Conservation (phyloP, 2,797 vertebrate genomes). For the Chelmon rostratus region DNA sequence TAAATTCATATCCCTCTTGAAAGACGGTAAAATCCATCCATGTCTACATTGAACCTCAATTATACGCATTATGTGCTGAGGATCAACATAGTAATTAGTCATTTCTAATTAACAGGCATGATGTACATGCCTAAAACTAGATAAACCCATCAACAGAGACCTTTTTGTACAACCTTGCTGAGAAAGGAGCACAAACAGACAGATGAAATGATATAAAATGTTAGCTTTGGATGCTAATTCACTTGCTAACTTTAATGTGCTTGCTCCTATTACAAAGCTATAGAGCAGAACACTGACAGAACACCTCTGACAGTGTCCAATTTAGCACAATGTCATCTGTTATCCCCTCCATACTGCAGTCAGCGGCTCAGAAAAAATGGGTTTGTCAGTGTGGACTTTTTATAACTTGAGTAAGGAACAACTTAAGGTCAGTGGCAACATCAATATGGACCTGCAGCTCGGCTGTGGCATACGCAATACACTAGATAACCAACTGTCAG, state of each 20-base stretch:
- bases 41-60: constrained; percentile 56
- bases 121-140: constrained; percentile 40
- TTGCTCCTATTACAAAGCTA: constrained; percentile 35
- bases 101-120: constrained; percentile 60
- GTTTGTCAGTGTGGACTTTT: constrained; percentile 52
- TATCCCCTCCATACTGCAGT: constrained; percentile 21
- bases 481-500: constrained; percentile 66
- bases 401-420: constrained; percentile 62
- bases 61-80: constrained; percentile 50
- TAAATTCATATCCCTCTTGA: constrained; percentile 47
- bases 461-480: constrained; percentile 52
- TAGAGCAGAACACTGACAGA: constrained; percentile 35
- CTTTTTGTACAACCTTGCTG: constrained; percentile 23
- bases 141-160: constrained; percentile 49
- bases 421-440: constrained; percentile 73
- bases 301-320: constrained; percentile 52
- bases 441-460: constrained; percentile 67
- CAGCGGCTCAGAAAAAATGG: constrained; percentile 38
- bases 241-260: constrained; percentile 20
- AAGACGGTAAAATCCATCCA: constrained; percentile 52
- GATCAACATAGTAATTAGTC: constrained; percentile 66
- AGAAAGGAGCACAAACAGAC: constrained; percentile 35
- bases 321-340: constrained; percentile 38
- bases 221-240: constrained; percentile 43
- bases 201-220: constrained; percentile 30